Percentiles rank a stretch among this genome's conserved stretches.
These are phyloP conservation scores for Crepidodera aurea DNA, from an alignment of 2,888 invertebrate genomes.

Conservation along the genomic window DNA sequence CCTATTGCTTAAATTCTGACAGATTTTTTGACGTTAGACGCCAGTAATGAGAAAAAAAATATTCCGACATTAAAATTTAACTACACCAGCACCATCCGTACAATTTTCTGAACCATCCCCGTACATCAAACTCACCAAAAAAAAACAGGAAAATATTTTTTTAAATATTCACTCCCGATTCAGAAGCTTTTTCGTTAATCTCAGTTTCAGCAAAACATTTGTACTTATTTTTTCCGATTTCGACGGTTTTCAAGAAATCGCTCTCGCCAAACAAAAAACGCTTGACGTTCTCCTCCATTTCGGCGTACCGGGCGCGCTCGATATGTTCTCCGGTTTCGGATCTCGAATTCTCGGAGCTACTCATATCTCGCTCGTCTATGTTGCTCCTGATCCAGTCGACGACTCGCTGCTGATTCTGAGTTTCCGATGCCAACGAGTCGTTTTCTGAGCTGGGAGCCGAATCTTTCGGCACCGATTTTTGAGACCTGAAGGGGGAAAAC, in stretches of 20 bases:
- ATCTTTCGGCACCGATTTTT: constrained; percentile 48
- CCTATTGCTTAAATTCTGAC: no score
- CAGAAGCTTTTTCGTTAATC: constrained; percentile 33
- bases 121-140: no score
- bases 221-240: constrained; percentile 56
- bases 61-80: no score
- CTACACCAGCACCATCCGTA: no score
- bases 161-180: constrained; percentile 53
- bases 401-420: constrained; percentile 60
- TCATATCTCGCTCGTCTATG: constrained; percentile 63
- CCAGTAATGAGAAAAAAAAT: no score
- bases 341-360: constrained; percentile 58
- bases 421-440: constrained; percentile 45
- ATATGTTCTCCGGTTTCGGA: constrained; percentile 55
- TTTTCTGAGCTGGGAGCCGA: constrained; percentile 34
- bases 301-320: constrained; percentile 65
- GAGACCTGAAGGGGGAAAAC: constrained; percentile 47
- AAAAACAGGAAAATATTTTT: no score
- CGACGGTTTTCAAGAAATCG: constrained; percentile 56
- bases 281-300: constrained; percentile 82
- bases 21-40: no score
- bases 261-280: constrained; percentile 69
- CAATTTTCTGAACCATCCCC: no score
- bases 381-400: constrained; percentile 82
- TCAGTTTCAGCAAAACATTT: constrained; percentile 44